Conservation (phyloP, 1,140 invertebrate species). For the Trichonephila clavata region DNA sequence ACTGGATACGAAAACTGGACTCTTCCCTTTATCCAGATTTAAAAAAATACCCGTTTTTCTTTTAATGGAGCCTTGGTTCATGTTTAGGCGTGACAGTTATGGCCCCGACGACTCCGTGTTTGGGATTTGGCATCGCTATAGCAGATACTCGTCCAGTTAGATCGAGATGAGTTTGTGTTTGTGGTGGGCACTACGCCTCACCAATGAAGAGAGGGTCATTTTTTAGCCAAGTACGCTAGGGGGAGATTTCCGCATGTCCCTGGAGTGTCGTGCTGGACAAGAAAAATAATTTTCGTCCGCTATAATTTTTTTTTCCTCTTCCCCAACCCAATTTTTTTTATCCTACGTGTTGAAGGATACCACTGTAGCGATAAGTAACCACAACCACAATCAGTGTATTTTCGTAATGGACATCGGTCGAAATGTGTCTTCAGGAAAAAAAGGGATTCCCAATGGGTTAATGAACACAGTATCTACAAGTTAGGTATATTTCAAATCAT, state of each 20-base stretch:
- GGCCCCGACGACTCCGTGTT: conserved; percentile 8
- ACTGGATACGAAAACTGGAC: neutral
- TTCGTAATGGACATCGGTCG: conserved; percentile 52
- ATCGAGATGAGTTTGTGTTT: conserved; percentile 34
- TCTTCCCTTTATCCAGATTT: conserved; percentile 41
- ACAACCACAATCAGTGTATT: conserved; percentile 57
- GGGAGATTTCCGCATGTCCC: conserved; percentile 40
- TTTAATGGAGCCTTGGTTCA: conserved; percentile 59
- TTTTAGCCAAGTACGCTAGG: conserved; percentile 31
- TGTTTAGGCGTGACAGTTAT: conserved; percentile 66
- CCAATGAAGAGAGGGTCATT: conserved; percentile 47
- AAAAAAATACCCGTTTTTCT: conserved; percentile 44
- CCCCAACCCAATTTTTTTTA: conserved; percentile 41
- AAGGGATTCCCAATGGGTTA: neutral
- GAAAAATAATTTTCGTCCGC: conserved; percentile 61
- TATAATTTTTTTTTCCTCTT: conserved; percentile 4
- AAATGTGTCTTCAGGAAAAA: conserved; percentile 36
- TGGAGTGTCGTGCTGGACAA: conserved; percentile 66
- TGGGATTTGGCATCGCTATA: neutral
- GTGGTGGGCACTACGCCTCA: neutral
- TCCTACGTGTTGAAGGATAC: neutral
- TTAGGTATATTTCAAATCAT: neutral
- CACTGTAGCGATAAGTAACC: conserved; percentile 47
- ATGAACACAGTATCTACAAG: neutral
- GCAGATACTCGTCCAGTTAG: conserved; percentile 35